Base-by-base conservation (phyloP, 2,113 vertebrate genomes). In the Acinonyx jubatus region DNA sequence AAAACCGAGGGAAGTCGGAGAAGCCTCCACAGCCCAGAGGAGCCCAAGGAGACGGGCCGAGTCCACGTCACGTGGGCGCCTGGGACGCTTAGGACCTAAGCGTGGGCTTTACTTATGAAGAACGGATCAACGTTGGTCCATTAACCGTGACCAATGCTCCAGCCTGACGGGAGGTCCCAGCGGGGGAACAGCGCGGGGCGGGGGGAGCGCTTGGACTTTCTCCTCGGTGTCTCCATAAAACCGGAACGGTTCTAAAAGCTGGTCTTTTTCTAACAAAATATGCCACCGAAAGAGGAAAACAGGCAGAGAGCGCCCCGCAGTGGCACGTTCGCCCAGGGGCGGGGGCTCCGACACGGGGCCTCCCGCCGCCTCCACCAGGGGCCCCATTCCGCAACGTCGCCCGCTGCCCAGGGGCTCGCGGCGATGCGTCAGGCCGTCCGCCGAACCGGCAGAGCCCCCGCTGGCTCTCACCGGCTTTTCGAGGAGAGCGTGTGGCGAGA, bases 291-390 rank as follows among this genome's bases (percentile, higher is more conserved):
- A 91, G 48, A 38, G 50, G 23, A 61, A 63, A 50, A 19, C 7
- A 38, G 41, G 33, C 29, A 7, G 73, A 45, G 27, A 18, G 41
- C 1, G 41, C 25, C 41, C 33, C 0, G 9, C 7, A 7, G 25
- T 4, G 4, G 9, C 33, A 21, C 0, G 0, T 31, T 11, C 7
- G 23, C 29, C 7, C 41, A 5, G 41, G 41, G 41, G 5, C 5
- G 41, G 0, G 15, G 6, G 1, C 3, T 9, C 41, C 1, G 0
- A 29, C 73, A 8, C 0, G 1, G 55, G 41, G 21, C 16, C 65
- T n/a, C 82, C 48, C 8, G 4, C 1, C 68, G 33, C 31, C 1
- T 74, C 29, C 76, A 12, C 80, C 57, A 3, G 23, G 63, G 19
- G 38, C 68, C 50, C 66, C 2, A 0, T 36, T 63, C n/a, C 1